Base-by-base conservation (phyloP, 2,888 invertebrate genomes). In the Pseudococcus longispinus region DNA sequence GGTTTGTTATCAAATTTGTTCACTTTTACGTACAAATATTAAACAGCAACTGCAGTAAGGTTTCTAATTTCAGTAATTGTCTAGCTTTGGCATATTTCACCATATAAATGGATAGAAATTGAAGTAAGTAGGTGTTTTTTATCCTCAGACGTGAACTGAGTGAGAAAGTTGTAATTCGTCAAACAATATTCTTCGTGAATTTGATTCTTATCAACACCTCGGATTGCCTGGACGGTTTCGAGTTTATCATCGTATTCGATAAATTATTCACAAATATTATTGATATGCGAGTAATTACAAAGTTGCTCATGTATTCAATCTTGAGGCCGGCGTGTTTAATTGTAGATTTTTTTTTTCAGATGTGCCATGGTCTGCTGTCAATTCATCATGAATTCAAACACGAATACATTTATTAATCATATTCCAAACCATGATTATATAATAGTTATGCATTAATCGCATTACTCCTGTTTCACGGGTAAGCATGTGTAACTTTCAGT, bases 401-500 rank as follows among this genome's bases (percentile, higher is more conserved):
- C 70, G 32, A 70, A 23, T 60, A 13, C 2, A 13, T 29, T 15
- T 29, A 70, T 70, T 70, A 70, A 70, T 70, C 70, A 29, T 70
- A 70, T 70, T 70, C 29, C 70, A 70, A 70, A 29, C 11, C 70
- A 15, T 5, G 18, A 29, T 70, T 70, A 29, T 18, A 29, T 29
- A 70, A 70, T 29, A 29, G 26, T 29, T 70, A 29, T 70, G 70
- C 29, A 29, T 70, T 70, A 70, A 70, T 70, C 32, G 29, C 29
- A 29, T 70, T 70, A 70, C 70, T 70, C 70, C 70, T 70, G 70
- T 70, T 70, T 70, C 70, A 29, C 70, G 70, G 70, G 29, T 70
- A 70, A 70, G 23, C 60, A 32, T 70, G 70, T 70, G 20, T 70
- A 70, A 70, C 70, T 29, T 70, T 29, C 60, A 60, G 60, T 60